Evolutionary conservation across 2,113 vertebrate species (phyloP).

Genomic region (Capra hircus): DNA sequence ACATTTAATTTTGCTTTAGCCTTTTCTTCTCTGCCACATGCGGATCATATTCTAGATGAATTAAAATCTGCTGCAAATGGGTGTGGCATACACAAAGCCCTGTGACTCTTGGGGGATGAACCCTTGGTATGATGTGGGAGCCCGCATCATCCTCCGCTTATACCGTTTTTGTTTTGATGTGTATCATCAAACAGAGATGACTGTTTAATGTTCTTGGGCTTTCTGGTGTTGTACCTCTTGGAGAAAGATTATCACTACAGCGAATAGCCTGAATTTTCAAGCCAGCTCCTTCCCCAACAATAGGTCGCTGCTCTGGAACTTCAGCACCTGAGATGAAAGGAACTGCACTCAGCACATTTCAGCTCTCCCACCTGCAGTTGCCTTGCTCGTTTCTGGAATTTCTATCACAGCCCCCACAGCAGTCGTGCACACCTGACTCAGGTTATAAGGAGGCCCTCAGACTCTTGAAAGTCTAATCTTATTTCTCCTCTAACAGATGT

Average conservation of each 20-base stretch:
- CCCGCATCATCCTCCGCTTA: not conserved
- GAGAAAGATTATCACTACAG: not conserved
- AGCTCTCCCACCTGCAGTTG: not conserved
- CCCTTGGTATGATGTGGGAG: not conserved
- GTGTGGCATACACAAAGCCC: not conserved
- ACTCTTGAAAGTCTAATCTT: not conserved
- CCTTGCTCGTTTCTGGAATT: not conserved
- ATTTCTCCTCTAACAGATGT: not conserved
- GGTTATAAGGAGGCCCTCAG: not conserved
- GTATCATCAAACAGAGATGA: not conserved
- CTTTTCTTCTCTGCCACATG: not conserved
- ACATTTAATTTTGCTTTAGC: not conserved
- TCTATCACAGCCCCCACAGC: not conserved
- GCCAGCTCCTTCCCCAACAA: not conserved
- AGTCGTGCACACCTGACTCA: not conserved
- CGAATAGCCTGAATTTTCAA: not conserved
- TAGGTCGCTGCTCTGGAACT: not conserved
- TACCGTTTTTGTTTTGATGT: not conserved
- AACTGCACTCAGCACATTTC: not conserved
- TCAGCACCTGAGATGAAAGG: not conserved
- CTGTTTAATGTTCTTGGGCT: not conserved
- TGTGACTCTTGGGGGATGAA: not conserved
- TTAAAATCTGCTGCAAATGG: not conserved
- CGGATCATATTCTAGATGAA: not conserved
- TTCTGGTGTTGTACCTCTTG: not conserved